These are phyloP conservation scores for Tapera naevia DNA, from an alignment of 2,797 vertebrate genomes.

Conservation along the genomic window DNA sequence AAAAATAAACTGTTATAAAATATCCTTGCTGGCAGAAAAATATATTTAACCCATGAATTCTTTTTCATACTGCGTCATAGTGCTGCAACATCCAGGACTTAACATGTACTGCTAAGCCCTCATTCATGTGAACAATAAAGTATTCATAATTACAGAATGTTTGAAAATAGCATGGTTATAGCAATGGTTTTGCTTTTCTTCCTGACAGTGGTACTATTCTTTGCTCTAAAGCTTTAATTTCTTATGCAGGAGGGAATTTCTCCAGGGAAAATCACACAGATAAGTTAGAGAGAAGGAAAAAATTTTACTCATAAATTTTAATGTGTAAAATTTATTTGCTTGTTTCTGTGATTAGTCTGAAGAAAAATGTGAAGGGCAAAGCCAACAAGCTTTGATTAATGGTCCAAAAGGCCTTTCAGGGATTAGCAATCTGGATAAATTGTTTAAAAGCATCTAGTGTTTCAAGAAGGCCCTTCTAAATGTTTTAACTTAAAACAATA, in stretches of 20 bases:
- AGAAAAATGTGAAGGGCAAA: conserved; percentile 36
- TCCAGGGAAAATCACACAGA: conserved; percentile 39
- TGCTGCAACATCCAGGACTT: not conserved
- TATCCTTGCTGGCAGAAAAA: not conserved
- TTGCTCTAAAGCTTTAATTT: conserved; percentile 53
- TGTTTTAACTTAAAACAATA: conserved; percentile 18
- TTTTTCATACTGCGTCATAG: not conserved
- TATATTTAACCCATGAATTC: not conserved
- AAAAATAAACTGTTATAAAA: not conserved
- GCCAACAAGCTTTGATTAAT: conserved; percentile 5
- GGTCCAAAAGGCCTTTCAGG: not conserved
- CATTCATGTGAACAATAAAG: not conserved
- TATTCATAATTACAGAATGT: not conserved
- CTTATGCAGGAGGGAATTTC: conserved; percentile 56
- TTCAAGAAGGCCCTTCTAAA: conserved; percentile 3
- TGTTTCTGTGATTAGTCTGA: conserved; percentile 44
- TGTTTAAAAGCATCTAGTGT: not conserved
- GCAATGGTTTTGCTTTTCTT: conserved; percentile 21
- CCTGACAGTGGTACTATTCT: not conserved
- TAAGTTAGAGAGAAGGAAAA: conserved; percentile 43
- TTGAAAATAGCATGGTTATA: not conserved
- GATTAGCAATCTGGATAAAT: conserved; percentile 16
- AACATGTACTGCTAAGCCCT: not conserved
- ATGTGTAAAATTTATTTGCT: conserved; percentile 60
- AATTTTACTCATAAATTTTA: conserved; percentile 51